phyloP scores from a whole-genome alignment of 2,113 vertebrate species.

The Egretta garzetta region DNA sequence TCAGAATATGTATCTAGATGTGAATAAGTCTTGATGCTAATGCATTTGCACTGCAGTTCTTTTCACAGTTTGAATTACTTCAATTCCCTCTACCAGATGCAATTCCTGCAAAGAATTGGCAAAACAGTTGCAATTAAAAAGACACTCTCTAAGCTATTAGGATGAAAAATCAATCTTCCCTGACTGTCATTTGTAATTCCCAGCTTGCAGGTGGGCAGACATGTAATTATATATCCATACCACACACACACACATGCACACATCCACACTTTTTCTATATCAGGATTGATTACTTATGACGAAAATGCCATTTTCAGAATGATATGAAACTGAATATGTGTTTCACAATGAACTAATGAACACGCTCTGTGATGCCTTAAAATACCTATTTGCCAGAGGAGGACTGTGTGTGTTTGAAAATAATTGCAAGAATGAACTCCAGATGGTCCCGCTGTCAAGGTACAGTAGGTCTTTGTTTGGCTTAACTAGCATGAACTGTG shows the following conservation, averaged over 20 bases:
- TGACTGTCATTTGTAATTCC: neutral
- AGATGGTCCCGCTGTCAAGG: slow-evolving; percentile 1
- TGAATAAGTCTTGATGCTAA: slow-evolving; percentile 9
- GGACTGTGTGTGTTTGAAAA: neutral
- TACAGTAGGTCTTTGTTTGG: slow-evolving; percentile 13
- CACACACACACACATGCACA: neutral
- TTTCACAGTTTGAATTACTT: slow-evolving; percentile 29
- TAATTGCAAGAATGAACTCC: slow-evolving; percentile 20
- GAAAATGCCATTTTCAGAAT: neutral
- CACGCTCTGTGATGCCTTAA: neutral
- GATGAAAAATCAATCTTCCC: neutral
- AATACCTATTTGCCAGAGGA: neutral
- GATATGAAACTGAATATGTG: neutral
- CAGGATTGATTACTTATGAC: neutral
- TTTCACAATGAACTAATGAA: neutral
- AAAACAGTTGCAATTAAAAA: neutral
- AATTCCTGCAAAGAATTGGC: slow-evolving; percentile 8
- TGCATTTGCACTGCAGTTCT: neutral
- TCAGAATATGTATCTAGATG: slow-evolving; percentile 5
- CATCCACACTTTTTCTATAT: neutral
- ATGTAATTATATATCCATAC: neutral
- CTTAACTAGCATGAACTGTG: slow-evolving; percentile 4
- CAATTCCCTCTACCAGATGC: slow-evolving; percentile 17
- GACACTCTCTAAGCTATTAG: neutral
- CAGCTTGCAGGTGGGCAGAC: neutral